A percentile compares a stretch with the other conserved stretches of the same genome.
phyloP scores from a whole-genome alignment of 2,797 vertebrate species.

The Trichosurus vulpecula region DNA sequence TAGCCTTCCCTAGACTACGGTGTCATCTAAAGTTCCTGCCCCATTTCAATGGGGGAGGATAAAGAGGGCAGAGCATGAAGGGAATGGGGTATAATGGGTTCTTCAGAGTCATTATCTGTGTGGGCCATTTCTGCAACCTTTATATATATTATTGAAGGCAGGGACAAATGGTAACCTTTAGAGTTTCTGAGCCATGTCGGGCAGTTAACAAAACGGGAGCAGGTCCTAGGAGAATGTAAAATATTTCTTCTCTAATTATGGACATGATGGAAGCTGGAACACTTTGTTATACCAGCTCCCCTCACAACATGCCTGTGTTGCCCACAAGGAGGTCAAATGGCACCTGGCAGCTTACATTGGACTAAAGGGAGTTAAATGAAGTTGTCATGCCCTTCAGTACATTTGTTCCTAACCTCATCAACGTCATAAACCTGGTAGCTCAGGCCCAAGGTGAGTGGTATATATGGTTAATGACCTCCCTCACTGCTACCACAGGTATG shows the following conservation, averaged over 20 bases:
- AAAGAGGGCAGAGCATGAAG: neutral
- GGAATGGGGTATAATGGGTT: neutral
- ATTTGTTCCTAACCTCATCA: neutral
- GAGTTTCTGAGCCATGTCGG: neutral
- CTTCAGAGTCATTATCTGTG: too few species aligned
- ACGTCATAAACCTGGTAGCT: neutral
- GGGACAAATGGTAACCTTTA: neutral
- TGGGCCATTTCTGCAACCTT: too few species aligned
- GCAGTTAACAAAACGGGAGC: neutral
- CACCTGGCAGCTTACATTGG: neutral
- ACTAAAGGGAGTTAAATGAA: neutral
- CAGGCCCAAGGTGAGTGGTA: neutral
- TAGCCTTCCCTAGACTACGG: too few species aligned
- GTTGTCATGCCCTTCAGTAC: neutral
- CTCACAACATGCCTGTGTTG: neutral
- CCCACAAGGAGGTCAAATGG: neutral
- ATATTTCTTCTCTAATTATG: neutral
- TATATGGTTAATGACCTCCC: neutral
- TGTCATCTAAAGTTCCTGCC: neutral
- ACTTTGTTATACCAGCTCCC: neutral
- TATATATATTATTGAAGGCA: too few species aligned
- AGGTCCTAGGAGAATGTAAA: neutral
- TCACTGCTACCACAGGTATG: neutral
- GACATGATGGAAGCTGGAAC: neutral
- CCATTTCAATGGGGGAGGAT: neutral